Evolutionary conservation across 1,140 invertebrate genomes (phyloP).

Genomic region (Dryas iulia): DNA sequence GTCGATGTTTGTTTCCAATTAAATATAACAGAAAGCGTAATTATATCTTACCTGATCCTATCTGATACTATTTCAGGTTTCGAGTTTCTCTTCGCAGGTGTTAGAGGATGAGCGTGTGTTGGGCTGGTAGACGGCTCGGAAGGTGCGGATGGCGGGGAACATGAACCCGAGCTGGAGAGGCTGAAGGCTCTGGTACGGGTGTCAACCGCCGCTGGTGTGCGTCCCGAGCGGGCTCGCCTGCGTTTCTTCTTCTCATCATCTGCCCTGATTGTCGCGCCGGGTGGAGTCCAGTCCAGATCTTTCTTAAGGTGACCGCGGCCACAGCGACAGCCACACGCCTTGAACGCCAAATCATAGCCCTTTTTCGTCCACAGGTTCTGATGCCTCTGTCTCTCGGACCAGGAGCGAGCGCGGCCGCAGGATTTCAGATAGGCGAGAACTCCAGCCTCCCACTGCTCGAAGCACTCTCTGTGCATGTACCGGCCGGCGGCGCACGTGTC

Average conservation of each 20-base stretch:
- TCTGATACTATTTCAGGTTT: conserved; percentile 91
- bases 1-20: background rate
- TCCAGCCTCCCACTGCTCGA: conserved; percentile 94
- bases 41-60: conserved; percentile 84
- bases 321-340: conserved; percentile 93
- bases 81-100: conserved; percentile 85
- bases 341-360: conserved; percentile 96
- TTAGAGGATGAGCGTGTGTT: conserved; percentile 77
- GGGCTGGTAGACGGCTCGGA: conserved; percentile 74
- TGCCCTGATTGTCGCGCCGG: conserved; percentile 79
- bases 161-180: conserved; percentile 83
- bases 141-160: conserved; percentile 71
- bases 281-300: conserved; percentile 94
- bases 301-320: conserved; percentile 95
- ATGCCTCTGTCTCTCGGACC: conserved; percentile 95
- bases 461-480: conserved; percentile 98
- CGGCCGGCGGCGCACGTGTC: conserved; percentile 91
- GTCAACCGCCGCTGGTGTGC: conserved; percentile 85
- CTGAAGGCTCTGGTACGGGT: conserved; percentile 86
- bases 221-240: conserved; percentile 83
- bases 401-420: conserved; percentile 93
- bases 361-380: conserved; percentile 99
- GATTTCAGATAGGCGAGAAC: conserved; percentile 93
- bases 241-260: conserved; percentile 87
- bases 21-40: background rate